Evolutionary conservation across 2,797 vertebrate genomes (phyloP).

Genomic region (Rhabdomys pumilio): DNA sequence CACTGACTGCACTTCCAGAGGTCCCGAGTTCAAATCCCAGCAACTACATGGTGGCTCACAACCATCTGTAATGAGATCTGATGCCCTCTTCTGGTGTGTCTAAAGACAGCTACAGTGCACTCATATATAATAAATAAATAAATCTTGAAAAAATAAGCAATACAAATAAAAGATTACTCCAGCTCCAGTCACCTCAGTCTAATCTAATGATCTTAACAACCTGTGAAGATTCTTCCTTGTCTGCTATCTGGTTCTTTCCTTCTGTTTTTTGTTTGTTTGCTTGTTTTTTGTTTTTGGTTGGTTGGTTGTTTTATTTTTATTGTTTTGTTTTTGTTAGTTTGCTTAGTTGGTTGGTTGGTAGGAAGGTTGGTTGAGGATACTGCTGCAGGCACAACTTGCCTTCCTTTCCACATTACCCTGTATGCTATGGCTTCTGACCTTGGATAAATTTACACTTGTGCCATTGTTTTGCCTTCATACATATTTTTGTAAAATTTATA

Average conservation of each 20-base stretch:
- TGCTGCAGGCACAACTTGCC: neutral
- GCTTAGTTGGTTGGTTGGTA: too few species aligned
- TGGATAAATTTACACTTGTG: neutral
- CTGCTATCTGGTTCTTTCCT: neutral
- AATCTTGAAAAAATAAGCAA: neutral
- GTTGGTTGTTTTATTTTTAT: too few species aligned
- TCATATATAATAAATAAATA: too few species aligned
- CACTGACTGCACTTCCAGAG: too few species aligned
- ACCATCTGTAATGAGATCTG: too few species aligned
- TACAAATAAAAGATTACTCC: slow-evolving; percentile 12
- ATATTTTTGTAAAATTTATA: neutral
- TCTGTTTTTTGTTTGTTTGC: neutral
- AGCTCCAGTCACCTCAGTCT: neutral
- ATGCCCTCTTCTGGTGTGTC: too few species aligned
- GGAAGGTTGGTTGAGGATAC: neutral
- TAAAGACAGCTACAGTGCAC: too few species aligned
- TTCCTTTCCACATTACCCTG: neutral
- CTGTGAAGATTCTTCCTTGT: neutral
- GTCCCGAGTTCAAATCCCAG: too few species aligned
- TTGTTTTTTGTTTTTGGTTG: too few species aligned
- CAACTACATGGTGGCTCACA: too few species aligned
- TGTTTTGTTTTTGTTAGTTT: neutral
- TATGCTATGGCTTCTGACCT: neutral
- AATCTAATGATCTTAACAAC: neutral
- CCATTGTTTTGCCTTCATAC: neutral